phyloP scores from a whole-genome alignment of 2,797 vertebrate genomes.

The Pangasius krempfi region DNA sequence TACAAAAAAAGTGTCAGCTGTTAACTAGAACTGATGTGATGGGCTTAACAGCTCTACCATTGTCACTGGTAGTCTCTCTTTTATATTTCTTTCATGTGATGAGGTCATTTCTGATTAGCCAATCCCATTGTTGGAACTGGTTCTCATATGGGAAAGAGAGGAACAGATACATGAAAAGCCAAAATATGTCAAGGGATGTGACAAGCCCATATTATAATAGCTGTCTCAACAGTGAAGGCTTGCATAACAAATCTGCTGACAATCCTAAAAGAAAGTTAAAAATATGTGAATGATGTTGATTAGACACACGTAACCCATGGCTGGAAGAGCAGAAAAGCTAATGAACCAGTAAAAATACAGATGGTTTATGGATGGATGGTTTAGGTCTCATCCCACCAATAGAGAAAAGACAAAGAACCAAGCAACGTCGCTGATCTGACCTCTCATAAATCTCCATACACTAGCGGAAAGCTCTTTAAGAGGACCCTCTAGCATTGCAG shows the following conservation, averaged over 20 bases:
- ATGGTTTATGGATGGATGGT: neutral
- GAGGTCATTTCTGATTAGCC: neutral
- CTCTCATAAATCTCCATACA: neutral
- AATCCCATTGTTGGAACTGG: neutral
- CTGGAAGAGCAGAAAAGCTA: neutral
- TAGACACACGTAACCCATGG: neutral
- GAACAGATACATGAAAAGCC: neutral
- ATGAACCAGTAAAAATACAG: neutral
- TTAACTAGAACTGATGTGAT: neutral
- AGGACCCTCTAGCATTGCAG: neutral
- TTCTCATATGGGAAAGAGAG: neutral
- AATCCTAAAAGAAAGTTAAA: neutral
- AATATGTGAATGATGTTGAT: neutral
- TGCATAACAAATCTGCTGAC: neutral
- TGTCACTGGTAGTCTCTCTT: neutral
- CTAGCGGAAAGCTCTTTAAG: neutral
- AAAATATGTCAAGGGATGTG: neutral
- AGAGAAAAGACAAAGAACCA: neutral
- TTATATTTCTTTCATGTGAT: neutral
- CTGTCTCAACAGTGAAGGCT: neutral
- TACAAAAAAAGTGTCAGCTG: neutral
- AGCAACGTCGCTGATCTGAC: neutral
- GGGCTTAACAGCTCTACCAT: neutral
- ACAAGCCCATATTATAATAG: neutral
- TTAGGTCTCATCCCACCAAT: neutral